phyloP scores from a whole-genome alignment of 2,888 invertebrate genomes.

The Loripinus fragilis region DNA sequence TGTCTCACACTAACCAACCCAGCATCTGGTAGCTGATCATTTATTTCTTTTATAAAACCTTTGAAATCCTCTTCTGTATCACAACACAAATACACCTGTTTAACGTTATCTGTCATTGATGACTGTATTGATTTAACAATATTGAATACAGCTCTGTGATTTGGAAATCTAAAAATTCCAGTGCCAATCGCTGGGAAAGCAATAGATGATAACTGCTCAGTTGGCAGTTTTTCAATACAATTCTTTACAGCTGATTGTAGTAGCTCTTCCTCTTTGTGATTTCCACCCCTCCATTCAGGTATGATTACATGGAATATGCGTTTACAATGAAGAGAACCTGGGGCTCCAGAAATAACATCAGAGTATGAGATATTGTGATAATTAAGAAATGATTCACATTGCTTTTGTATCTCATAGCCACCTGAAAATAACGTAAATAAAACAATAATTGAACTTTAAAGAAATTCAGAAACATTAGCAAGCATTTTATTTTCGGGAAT shows the following conservation, averaged over 20 bases:
- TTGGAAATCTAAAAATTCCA: slow-evolving; percentile 7
- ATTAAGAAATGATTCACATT: neutral
- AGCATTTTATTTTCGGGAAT: too few species aligned
- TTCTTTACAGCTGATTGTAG: neutral
- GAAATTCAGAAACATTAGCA: too few species aligned
- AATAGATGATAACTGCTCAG: neutral
- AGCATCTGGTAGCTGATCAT: too few species aligned
- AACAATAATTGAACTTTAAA: too few species aligned
- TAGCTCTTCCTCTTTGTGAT: neutral
- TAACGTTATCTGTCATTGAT: neutral
- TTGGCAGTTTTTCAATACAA: neutral
- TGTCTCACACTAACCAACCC: too few species aligned
- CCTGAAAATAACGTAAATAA: too few species aligned
- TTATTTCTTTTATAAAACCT: neutral
- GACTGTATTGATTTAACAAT: neutral
- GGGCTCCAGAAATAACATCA: neutral
- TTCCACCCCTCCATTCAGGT: slow-evolving; percentile 6
- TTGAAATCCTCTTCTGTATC: neutral
- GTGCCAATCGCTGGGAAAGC: slow-evolving; percentile 17
- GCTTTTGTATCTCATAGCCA: slow-evolving; percentile 15
- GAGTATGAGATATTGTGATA: neutral
- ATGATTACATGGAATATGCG: slow-evolving; percentile 1
- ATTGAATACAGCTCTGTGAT: neutral
- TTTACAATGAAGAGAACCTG: neutral
- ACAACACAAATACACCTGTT: neutral